Evolutionary conservation across 30 jellyfish, hydroid and myxozoan species (phyloP), one percentile per base, ranked within the genome.

Genomic region (Turritopsis dohrnii): DNA sequence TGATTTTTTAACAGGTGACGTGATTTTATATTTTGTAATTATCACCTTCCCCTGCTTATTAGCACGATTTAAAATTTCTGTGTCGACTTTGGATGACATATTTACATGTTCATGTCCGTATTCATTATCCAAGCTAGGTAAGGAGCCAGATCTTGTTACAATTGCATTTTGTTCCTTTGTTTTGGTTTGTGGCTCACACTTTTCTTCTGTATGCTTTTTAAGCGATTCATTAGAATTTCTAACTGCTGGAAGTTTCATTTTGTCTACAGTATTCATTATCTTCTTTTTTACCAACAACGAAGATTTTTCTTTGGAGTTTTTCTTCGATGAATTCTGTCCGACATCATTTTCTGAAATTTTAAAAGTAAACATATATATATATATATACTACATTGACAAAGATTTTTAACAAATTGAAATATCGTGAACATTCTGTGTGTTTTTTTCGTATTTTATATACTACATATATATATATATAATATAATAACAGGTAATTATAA

Each of bases 1-100:
- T 23, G 31, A n/a, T 27, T 69, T 69, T 69, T 69, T 69, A 69
- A 69, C 30, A 7, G 77, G 77, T n/a, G 77, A 69, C 60, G 5
- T 41, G 60, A 5, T 41, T 41, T 41, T 41, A 41, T 3, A 3
- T 41, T 41, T 41, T 41, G 5, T 41, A 5, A 3, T 41, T 3
- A 41, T 41, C 13, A 3, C 60, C 13, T 41, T 41, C 13, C 60
- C 13, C 60, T 41, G 60, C 13, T 41, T 41, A 41, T 13, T 41
- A 3, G 60, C 9, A 3, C 13, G 60, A 41, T 41, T 41, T 41
- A 41, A 41, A 41, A 5, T 41, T 41, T 41, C 60, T 13, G 13
- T 41, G 13, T 41, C 60, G 60, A 41, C 60, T 3, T 41, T 13
- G 5, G 60, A 13, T 41, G 60, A 41, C 60, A 41, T 41, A 5